phyloP scores from a whole-genome alignment of 2,888 invertebrate species.

The Andrena minutula region DNA sequence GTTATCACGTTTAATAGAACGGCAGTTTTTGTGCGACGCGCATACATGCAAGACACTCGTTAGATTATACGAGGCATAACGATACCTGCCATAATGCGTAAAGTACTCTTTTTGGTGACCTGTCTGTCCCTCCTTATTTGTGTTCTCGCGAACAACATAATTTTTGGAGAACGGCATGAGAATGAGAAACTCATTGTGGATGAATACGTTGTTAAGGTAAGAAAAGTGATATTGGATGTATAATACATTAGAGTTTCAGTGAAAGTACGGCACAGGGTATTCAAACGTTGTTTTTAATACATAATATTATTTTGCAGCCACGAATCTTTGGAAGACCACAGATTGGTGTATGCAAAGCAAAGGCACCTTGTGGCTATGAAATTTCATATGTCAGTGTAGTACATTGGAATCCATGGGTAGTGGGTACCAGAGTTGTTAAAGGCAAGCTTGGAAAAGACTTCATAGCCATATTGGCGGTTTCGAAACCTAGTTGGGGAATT shows the following conservation, averaged over 20 bases:
- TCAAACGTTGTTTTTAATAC: not conserved
- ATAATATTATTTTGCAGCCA: constrained; percentile 60
- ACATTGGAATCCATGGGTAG: constrained; percentile 40
- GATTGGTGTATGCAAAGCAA: constrained; percentile 53
- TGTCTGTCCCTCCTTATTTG: constrained; percentile 66
- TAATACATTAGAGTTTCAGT: not conserved
- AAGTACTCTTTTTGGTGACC: constrained; percentile 42
- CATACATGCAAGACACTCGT: not conserved
- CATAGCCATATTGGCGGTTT: constrained; percentile 52
- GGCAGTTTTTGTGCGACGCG: constrained; percentile 10
- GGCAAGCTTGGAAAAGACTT: constrained; percentile 58
- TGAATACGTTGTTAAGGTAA: constrained; percentile 69
- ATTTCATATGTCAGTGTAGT: constrained; percentile 67
- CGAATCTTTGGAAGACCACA: constrained; percentile 42
- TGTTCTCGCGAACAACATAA: constrained; percentile 62
- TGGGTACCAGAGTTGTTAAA: constrained; percentile 45
- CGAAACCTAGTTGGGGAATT: constrained; percentile 56
- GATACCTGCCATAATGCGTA: constrained; percentile 48
- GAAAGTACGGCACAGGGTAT: not conserved
- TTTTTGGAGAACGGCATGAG: constrained; percentile 61
- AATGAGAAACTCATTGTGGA: constrained; percentile 63
- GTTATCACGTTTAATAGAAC: not conserved
- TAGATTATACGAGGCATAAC: too few species aligned
- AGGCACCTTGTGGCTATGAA: constrained; percentile 1
- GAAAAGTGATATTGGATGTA: not conserved